Evolutionary conservation across 2,113 vertebrate species (phyloP).

Genomic region (Daboia siamensis): DNA sequence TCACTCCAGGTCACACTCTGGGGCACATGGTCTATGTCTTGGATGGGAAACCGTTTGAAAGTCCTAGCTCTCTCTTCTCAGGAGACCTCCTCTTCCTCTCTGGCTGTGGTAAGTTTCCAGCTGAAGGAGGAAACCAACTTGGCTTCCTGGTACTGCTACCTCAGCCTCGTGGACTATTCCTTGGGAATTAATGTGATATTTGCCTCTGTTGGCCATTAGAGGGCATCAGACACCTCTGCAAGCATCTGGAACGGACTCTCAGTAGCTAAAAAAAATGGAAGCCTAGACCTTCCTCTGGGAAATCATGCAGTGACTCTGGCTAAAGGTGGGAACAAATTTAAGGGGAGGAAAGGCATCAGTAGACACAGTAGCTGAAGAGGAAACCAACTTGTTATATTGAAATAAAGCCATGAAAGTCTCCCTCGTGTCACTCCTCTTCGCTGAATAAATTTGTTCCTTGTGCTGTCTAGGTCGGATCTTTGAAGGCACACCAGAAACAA

Average conservation of each 20-base stretch:
- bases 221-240: background rate
- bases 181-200: background rate
- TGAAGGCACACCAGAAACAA: slow-evolving; percentile 87
- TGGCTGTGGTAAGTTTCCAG: slow-evolving; percentile 84
- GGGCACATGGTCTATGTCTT: slow-evolving; percentile 94
- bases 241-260: background rate
- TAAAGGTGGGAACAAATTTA: background rate
- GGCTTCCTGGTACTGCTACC: background rate
- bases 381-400: background rate
- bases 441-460: accelerated
- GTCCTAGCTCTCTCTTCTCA: slow-evolving; percentile 88
- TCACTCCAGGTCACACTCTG: slow-evolving; percentile 92
- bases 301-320: background rate
- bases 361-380: background rate
- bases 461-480: slow-evolving; percentile 84
- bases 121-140: background rate
- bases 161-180: background rate
- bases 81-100: slow-evolving; percentile 96
- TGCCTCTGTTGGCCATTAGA: background rate
- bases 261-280: background rate
- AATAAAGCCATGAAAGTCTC: background rate
- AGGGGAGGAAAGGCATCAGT: background rate
- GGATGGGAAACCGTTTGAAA: slow-evolving; percentile 74
- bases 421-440: accelerated
- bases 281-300: background rate